Percentiles rank a stretch among this genome's conserved stretches.
Evolutionary conservation across 2,888 invertebrate species (phyloP).

Genomic region (Trachelus tabidus): DNA sequence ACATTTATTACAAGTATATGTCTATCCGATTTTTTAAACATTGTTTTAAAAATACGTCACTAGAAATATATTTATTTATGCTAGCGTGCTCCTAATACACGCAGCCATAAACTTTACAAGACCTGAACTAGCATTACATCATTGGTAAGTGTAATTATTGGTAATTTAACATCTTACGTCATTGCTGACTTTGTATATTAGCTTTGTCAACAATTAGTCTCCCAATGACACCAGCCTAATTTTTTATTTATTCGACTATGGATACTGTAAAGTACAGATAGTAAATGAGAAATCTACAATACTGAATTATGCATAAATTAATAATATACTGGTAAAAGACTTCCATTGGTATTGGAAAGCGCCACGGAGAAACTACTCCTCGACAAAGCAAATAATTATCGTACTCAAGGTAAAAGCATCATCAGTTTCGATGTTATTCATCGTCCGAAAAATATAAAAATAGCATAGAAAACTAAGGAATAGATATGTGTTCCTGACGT

Average conservation of each 20-base stretch:
- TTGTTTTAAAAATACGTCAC: background rate
- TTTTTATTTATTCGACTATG: background rate
- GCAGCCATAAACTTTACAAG: background rate
- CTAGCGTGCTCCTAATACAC: background rate
- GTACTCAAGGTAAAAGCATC: background rate
- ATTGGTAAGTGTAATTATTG: conserved; percentile 18
- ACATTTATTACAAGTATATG: background rate
- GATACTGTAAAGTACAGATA: background rate
- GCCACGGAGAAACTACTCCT: background rate
- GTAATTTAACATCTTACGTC: background rate
- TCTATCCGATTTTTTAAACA: background rate
- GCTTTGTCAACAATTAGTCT: background rate
- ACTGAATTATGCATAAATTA: background rate
- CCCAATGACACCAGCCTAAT: background rate
- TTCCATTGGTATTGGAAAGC: background rate
- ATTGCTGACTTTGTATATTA: background rate
- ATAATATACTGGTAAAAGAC: background rate
- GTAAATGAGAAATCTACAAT: background rate
- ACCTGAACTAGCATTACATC: conserved; percentile 11
- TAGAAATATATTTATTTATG: conserved; percentile 6
- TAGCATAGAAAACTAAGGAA: conserved; percentile 43
- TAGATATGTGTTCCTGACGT: conserved; percentile 36
- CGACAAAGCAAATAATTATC: background rate
- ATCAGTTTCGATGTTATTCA: background rate
- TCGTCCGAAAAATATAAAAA: conserved; percentile 40